Evolutionary conservation across 2,113 vertebrate species (phyloP).

Genomic region (Solea solea): DNA sequence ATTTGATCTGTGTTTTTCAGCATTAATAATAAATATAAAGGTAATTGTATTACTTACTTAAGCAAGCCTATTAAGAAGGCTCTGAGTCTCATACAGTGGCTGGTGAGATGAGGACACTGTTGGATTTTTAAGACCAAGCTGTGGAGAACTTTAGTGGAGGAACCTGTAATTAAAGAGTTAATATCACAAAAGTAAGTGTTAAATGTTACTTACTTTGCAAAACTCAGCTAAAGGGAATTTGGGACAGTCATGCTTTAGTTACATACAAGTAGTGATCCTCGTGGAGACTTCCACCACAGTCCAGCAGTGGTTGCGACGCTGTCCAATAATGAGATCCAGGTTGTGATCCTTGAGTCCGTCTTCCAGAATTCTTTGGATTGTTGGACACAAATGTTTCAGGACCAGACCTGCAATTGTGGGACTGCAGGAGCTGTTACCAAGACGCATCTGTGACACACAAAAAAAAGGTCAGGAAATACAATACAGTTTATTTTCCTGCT

Average conservation of each 20-base stretch:
- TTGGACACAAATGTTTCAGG: conserved; percentile 93
- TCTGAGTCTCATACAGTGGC: conserved; percentile 90
- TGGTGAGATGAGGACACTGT: conserved; percentile 88
- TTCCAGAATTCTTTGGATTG: conserved; percentile 88
- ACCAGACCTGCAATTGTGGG: conserved; percentile 90
- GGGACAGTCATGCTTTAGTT: too few relatives aligned
- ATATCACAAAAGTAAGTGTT: neutral
- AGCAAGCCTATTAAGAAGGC: conserved; percentile 96
- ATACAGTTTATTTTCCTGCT: conserved; percentile 22
- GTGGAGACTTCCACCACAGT: conserved; percentile 91
- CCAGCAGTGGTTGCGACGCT: conserved; percentile 91
- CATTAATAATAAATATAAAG: neutral
- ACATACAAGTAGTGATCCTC: conserved; percentile 81
- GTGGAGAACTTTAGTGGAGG: conserved; percentile 88
- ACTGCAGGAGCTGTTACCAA: conserved; percentile 93
- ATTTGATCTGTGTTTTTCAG: neutral
- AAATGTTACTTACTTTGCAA: neutral
- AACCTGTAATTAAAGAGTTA: conserved; percentile 75
- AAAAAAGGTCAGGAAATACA: neutral
- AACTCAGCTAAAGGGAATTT: neutral
- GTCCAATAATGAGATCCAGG: conserved; percentile 91
- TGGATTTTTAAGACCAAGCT: conserved; percentile 88
- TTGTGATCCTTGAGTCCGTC: conserved; percentile 92
- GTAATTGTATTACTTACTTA: conserved; percentile 84
- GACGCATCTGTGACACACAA: conserved; percentile 83